phyloP scores from a whole-genome alignment of 2,797 vertebrate species.

The Crenichthys baileyi region DNA sequence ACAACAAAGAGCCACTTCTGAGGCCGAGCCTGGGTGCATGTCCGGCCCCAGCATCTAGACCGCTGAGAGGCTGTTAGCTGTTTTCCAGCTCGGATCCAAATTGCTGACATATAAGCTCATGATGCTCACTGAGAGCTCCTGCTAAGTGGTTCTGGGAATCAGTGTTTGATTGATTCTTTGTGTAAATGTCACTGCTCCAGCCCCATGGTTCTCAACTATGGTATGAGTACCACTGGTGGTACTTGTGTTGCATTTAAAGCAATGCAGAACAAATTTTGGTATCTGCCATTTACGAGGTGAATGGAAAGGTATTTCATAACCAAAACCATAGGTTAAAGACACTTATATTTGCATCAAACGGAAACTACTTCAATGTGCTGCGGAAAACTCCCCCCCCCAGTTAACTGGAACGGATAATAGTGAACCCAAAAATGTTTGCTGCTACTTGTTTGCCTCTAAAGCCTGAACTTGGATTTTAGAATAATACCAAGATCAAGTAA shows the following conservation, averaged over 20 bases:
- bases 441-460: neutral
- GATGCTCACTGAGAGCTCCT: slow-evolving; percentile 42
- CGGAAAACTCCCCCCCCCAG: neutral
- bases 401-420: neutral
- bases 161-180: slow-evolving; percentile 18
- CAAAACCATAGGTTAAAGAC: neutral
- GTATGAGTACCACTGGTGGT: neutral
- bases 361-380: neutral
- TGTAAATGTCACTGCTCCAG: slow-evolving; percentile 5
- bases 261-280: neutral
- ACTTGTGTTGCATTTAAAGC: neutral
- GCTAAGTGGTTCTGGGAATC: slow-evolving; percentile 46
- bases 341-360: neutral
- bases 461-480: neutral
- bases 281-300: neutral
- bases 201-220: neutral
- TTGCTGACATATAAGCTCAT: slow-evolving; percentile 54
- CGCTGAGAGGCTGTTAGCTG: slow-evolving; percentile 60
- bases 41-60: slow-evolving; percentile 52
- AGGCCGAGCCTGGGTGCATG: slow-evolving; percentile 25
- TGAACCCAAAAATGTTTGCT: neutral
- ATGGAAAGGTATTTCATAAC: neutral
- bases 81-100: slow-evolving; percentile 60
- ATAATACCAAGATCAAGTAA: neutral
- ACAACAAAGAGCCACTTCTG: slow-evolving; percentile 73